A percentile compares a stretch with the other conserved stretches of the same genome.
These are phyloP conservation scores for Leptothorax acervorum DNA, from an alignment of 2,888 invertebrate genomes.

Conservation along the genomic window DNA sequence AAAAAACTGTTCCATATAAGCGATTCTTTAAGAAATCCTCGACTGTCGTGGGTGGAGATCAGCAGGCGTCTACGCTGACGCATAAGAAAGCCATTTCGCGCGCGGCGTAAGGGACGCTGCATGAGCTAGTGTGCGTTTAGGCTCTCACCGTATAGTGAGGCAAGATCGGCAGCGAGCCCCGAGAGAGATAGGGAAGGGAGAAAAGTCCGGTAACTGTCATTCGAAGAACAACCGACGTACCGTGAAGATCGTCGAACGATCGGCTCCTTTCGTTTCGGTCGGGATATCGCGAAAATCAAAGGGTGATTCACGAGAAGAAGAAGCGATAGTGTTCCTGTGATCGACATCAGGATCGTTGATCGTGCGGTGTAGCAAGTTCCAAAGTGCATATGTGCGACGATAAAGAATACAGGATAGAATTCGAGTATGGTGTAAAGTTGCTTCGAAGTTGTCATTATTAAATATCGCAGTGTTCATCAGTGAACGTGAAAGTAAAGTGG, in stretches of 20 bases:
- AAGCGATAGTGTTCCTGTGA: neutral
- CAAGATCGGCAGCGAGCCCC: constrained; percentile 42
- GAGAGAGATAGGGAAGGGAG: constrained; percentile 57
- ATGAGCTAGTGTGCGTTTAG: constrained; percentile 49
- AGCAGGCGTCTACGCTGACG: constrained; percentile 68
- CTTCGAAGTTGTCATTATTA: neutral
- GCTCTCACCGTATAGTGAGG: constrained; percentile 46
- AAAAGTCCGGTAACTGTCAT: constrained; percentile 75
- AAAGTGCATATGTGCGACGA: constrained; percentile 1
- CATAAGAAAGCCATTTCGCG: constrained; percentile 70
- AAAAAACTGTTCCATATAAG: neutral
- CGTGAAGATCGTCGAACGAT: constrained; percentile 68
- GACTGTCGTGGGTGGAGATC: constrained; percentile 76
- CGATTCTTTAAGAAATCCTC: constrained; percentile 17
- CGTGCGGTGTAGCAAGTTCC: neutral
- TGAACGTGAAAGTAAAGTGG: constrained; percentile 7
- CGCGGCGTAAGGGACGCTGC: constrained; percentile 48
- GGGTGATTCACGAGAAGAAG: neutral
- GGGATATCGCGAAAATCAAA: neutral
- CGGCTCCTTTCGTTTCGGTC: neutral
- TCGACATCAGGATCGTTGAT: neutral
- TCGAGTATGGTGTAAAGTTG: neutral
- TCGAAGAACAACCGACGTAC: constrained; percentile 74
- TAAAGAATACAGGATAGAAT: neutral
- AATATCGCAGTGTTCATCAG: neutral